These are phyloP conservation scores for Camponotus floridanus DNA, from an alignment of 1,140 invertebrate genomes.

Conservation along the genomic window DNA sequence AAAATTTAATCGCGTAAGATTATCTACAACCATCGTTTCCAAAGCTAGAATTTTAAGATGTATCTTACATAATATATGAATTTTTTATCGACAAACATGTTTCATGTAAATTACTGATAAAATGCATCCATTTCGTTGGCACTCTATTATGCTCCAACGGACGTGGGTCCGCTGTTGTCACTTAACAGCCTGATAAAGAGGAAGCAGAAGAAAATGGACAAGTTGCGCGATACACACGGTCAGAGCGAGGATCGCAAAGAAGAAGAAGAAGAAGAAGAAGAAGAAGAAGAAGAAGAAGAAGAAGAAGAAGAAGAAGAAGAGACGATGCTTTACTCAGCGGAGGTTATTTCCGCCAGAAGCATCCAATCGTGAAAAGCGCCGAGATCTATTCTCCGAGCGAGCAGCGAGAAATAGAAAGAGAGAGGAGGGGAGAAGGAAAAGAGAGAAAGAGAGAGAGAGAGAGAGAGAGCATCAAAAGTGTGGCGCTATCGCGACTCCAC, in stretches of 20 bases:
- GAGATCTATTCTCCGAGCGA: constrained; percentile 45
- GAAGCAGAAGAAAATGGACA: constrained; percentile 37
- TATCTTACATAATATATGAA: too few relatives aligned
- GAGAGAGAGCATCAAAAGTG: constrained; percentile 19
- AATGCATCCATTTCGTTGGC: neutral
- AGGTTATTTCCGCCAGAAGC: constrained; percentile 56
- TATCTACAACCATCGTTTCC: too few relatives aligned
- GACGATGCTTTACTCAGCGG: constrained; percentile 27
- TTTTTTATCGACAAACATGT: too few relatives aligned
- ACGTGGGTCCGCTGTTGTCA: neutral
- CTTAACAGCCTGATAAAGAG: constrained; percentile 40
- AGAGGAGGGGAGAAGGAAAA: neutral
- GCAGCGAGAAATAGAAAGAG: constrained; percentile 10
- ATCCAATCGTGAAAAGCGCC: constrained; percentile 63
- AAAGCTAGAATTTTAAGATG: too few relatives aligned
- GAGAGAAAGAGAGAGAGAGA: neutral
- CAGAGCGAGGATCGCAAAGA: constrained; percentile 26
- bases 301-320: too few relatives aligned
- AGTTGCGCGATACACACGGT: constrained; percentile 13
- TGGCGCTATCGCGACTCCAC: constrained; percentile 23
- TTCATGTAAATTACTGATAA: neutral
- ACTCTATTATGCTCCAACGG: constrained; percentile 1
- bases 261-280: neutral
- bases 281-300: neutral
- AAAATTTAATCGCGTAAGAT: too few relatives aligned